Evolutionary conservation across 2,113 vertebrate species (phyloP).

Genomic region (Tragelaphus scriptus): DNA sequence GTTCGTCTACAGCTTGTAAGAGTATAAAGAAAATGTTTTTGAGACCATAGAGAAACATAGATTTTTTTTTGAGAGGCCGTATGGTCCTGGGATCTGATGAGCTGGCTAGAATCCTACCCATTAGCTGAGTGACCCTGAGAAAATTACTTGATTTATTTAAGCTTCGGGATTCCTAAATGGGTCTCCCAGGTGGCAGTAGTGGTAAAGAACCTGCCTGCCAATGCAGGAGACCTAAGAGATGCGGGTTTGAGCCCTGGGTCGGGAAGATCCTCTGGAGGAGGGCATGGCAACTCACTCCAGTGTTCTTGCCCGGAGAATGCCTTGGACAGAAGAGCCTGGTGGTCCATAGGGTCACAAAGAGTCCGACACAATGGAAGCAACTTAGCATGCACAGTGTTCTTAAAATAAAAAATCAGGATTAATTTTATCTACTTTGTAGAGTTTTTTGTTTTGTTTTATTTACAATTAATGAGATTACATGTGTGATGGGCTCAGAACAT

Average conservation of each 20-base stretch:
- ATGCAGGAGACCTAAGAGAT: neutral
- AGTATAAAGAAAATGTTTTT: neutral
- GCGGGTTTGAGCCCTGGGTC: neutral
- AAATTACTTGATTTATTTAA: neutral
- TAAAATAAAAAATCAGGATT: constrained; percentile 5
- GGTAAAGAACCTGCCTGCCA: neutral
- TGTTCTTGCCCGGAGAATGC: neutral
- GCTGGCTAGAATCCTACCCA: neutral
- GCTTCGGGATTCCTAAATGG: neutral
- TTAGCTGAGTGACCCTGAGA: neutral
- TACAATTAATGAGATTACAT: neutral
- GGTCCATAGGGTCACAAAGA: neutral
- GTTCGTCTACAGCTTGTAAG: neutral
- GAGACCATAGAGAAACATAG: neutral
- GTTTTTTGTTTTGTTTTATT: neutral
- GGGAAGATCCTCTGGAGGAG: neutral
- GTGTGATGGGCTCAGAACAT: neutral
- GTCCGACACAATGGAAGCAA: neutral
- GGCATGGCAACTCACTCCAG: neutral
- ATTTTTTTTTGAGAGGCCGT: neutral
- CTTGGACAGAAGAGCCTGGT: neutral
- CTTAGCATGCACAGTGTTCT: neutral
- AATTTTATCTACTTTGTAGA: neutral
- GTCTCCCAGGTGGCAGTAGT: neutral
- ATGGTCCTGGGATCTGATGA: neutral